A percentile compares a stretch with the other conserved stretches of the same genome.
These are phyloP conservation scores for Carcinoscorpius rotundicauda DNA, from an alignment of 1,140 invertebrate genomes.

Conservation along the genomic window DNA sequence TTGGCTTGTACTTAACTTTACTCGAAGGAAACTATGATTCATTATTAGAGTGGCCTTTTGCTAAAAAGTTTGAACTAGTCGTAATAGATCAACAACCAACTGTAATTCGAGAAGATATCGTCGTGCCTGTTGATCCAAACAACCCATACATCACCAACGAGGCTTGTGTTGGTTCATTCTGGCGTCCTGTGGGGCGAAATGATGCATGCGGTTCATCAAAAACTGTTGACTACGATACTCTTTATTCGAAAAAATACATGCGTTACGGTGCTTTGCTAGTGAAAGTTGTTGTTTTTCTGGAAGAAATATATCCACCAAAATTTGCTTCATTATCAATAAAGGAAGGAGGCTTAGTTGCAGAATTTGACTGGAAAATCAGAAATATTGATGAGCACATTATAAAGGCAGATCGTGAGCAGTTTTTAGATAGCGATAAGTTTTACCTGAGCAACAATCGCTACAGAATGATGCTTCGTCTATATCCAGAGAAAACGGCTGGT, in stretches of 20 bases:
- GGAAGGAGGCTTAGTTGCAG: slow-evolving; percentile 3
- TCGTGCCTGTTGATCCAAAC: slow-evolving; percentile 7
- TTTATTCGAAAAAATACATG: slow-evolving; percentile 16
- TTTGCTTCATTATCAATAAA: slow-evolving; percentile 10
- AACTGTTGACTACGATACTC: slow-evolving; percentile 8
- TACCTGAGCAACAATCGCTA: slow-evolving; percentile 15
- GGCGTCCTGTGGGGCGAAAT: slow-evolving; percentile 15
- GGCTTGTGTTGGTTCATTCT: slow-evolving; percentile 13
- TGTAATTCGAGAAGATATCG: background rate
- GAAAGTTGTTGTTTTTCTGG: slow-evolving; percentile 9
- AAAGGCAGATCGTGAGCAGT: background rate
- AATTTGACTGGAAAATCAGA: slow-evolving; percentile 11
- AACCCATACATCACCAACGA: slow-evolving; percentile 7
- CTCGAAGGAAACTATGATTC: slow-evolving; percentile 21
- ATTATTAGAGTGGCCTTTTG: slow-evolving; percentile 21
- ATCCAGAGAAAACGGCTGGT: slow-evolving; percentile 8
- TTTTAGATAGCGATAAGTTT: slow-evolving; percentile 18
- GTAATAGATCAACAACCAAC: slow-evolving; percentile 11
- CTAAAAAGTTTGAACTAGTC: slow-evolving; percentile 13
- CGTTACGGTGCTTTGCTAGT: slow-evolving; percentile 14
- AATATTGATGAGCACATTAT: slow-evolving; percentile 6
- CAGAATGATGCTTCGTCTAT: slow-evolving; percentile 15
- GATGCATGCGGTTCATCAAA: slow-evolving; percentile 12
- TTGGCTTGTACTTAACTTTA: slow-evolving; percentile 19
- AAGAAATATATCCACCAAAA: slow-evolving; percentile 12